Evolutionary conservation across 2,113 vertebrate species (phyloP).

Genomic region (Circaetus cinerascens): DNA sequence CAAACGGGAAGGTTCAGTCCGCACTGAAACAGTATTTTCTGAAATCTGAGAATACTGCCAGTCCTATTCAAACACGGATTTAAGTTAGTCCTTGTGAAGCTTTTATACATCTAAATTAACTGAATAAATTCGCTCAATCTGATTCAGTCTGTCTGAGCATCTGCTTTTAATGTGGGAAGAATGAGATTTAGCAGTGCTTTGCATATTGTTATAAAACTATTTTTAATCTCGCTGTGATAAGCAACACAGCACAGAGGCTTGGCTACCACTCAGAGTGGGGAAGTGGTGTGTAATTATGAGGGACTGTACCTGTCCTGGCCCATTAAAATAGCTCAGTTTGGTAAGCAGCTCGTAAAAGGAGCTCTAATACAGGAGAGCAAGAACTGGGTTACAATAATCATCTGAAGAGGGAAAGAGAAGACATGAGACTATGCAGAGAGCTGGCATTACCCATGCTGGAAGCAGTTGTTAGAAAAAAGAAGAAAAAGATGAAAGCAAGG

Average conservation of each 20-base stretch:
- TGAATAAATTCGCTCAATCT: background rate
- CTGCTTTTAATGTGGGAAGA: conserved; percentile 32
- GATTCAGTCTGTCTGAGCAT: background rate
- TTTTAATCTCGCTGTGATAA: background rate
- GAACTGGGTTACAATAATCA: background rate
- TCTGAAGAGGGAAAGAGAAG: background rate
- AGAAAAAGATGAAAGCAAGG: background rate
- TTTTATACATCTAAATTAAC: background rate
- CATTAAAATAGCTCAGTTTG: background rate
- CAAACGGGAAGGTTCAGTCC: background rate
- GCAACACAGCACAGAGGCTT: background rate
- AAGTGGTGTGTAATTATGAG: background rate
- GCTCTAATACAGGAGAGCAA: background rate
- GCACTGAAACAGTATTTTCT: background rate
- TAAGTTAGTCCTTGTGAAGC: background rate
- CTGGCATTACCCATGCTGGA: background rate
- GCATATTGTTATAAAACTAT: conserved; percentile 8
- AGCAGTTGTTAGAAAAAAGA: background rate
- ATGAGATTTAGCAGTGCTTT: background rate
- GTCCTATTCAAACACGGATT: background rate
- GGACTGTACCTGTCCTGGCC: background rate
- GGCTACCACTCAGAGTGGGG: background rate
- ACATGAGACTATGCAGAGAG: background rate
- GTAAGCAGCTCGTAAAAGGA: background rate
- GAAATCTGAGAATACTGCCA: background rate